Evolutionary conservation across 2,797 vertebrate species (phyloP), one percentile per base, ranked within the genome.

Genomic region (Threskiornis aethiopicus): DNA sequence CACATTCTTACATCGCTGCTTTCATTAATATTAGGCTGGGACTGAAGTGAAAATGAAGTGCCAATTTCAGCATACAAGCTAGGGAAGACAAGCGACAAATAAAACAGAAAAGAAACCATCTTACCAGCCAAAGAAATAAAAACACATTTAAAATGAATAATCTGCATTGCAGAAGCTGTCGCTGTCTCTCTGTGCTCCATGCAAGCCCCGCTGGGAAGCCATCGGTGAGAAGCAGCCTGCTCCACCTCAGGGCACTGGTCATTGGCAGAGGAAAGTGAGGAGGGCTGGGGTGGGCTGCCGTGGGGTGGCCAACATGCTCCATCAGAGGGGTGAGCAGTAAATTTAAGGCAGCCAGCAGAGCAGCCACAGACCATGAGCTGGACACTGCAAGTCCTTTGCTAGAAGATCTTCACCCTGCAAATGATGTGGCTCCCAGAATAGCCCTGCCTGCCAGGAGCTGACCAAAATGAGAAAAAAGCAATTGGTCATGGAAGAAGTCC

Each of bases 61-160:
- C 89, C 91, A 93, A 90, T 96, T 98, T 97, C 93, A 89, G 92
- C 86, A 83, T 86, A 90, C 71, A 92, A 84, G 71, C 76, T 91
- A 90, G 69, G 73, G 59, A 91, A 95, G 95, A 95, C 89, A 96
- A 95, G 84, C 0, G 0, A 94, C 83, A 91, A 95, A 82, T 70
- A 93, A 94, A 90, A 81, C 5, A 76, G 83, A 93, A 96, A 79
- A 87, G 66, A 92, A 97, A 80, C 46, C 37, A 51, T 84, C 47
- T 95, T 58, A 57, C 46, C 26, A 71, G 11, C 35, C 22, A 39
- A 92, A 82, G 47, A 79, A 79, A 76, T 37, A 76, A 72, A 87
- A 87, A 26, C 33, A 59, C 26, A 62, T 92, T 94, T 90, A 51
- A 96, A 91, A 86, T 52, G 2, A 85, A 84, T 46, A 84, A 77